Evolutionary conservation across 2,888 invertebrate genomes (phyloP).

Genomic region (Bugula neritina): DNA sequence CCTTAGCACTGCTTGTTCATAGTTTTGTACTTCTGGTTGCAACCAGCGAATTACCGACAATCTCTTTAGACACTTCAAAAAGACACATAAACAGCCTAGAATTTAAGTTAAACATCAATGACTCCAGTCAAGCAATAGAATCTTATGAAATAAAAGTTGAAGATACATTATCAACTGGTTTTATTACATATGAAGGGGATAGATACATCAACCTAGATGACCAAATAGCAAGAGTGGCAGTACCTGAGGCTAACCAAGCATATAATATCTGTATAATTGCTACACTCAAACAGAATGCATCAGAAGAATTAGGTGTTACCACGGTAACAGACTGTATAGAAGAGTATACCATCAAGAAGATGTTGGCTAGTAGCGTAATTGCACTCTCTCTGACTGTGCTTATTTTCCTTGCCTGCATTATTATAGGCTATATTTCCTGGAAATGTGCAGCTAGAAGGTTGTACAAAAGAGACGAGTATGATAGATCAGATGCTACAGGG

Average conservation of each 20-base stretch:
- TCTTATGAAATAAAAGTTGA: neutral
- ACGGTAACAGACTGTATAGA: neutral
- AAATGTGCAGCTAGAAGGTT: neutral
- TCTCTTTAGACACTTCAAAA: neutral
- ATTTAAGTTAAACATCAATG: neutral
- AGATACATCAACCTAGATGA: neutral
- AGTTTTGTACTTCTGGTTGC: neutral
- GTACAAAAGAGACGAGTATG: neutral
- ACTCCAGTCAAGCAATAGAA: neutral
- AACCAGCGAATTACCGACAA: neutral
- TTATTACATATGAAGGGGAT: conserved; percentile 2
- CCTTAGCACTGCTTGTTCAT: no score
- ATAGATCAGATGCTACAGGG: neutral
- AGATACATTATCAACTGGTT: neutral
- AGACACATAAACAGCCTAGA: neutral
- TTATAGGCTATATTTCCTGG: neutral
- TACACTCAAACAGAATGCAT: neutral
- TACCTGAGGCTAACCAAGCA: neutral
- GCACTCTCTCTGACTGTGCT: neutral
- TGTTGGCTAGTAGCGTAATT: neutral
- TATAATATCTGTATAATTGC: conserved; percentile 3
- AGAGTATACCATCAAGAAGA: neutral
- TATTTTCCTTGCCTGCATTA: neutral
- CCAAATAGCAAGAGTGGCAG: neutral
- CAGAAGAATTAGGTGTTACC: neutral